phyloP scores from a whole-genome alignment of 2,888 invertebrate species.

The Hesperia comma region DNA sequence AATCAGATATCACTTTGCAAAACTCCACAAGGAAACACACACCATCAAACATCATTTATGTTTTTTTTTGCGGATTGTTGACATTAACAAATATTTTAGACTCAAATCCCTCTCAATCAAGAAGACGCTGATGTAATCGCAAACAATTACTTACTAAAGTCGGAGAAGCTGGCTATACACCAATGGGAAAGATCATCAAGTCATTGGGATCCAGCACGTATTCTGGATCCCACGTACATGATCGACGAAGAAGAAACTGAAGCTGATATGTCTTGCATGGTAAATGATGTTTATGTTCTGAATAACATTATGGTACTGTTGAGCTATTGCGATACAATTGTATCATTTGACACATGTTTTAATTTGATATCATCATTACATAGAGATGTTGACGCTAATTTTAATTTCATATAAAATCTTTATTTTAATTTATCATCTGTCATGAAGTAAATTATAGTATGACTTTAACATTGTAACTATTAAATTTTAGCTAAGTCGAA shows the following conservation, averaged over 20 bases:
- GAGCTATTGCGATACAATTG: too few species aligned
- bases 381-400: too few species aligned
- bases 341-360: too few species aligned
- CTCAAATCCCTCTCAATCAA: slow-evolving; percentile 86
- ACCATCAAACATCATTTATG: too few species aligned
- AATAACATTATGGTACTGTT: too few species aligned
- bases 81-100: neutral
- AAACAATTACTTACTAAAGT: slow-evolving; percentile 86
- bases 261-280: slow-evolving; percentile 18
- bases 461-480: neutral
- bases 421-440: too few species aligned
- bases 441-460: too few species aligned
- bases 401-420: too few species aligned
- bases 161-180: slow-evolving; percentile 89
- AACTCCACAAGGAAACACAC: too few species aligned
- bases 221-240: slow-evolving; percentile 80
- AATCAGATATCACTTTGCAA: too few species aligned
- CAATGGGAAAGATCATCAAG: slow-evolving; percentile 87
- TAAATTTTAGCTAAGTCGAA: slow-evolving; percentile 74
- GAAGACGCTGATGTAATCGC: slow-evolving; percentile 86
- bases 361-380: too few species aligned
- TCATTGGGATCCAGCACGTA: slow-evolving; percentile 79
- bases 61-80: too few species aligned
- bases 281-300: neutral
- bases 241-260: slow-evolving; percentile 62